Conservation (phyloP, 2,113 vertebrate species). For the Colinus virginianus region DNA sequence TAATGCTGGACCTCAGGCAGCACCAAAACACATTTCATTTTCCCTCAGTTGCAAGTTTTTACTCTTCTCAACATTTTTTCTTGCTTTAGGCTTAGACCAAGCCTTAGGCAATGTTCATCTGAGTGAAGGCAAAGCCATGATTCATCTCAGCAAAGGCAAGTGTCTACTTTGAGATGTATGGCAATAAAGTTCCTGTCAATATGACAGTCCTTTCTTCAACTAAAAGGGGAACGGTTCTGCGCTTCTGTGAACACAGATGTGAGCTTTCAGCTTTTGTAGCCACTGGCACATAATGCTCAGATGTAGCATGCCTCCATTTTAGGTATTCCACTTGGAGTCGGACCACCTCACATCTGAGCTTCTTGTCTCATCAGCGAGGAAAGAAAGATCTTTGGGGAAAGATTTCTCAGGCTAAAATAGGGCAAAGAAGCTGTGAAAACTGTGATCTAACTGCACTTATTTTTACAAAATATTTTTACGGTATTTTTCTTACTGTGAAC, state of each 20-base stretch:
- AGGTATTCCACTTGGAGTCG: not conserved
- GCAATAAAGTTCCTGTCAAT: not conserved
- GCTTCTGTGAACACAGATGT: not conserved
- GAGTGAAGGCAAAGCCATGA: not conserved
- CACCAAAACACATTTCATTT: not conserved
- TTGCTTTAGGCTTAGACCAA: constrained; percentile 3
- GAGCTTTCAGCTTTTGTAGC: not conserved
- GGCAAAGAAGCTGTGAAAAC: constrained; percentile 41
- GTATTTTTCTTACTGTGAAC: not conserved
- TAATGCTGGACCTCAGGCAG: not conserved
- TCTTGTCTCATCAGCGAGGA: not conserved
- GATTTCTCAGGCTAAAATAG: constrained; percentile 37
- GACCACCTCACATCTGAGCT: not conserved
- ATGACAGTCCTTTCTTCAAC: not conserved
- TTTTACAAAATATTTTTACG: not conserved
- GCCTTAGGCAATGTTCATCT: not conserved
- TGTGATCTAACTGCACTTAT: not conserved
- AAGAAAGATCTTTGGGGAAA: not conserved
- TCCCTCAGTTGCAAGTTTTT: not conserved
- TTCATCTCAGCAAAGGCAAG: constrained; percentile 1
- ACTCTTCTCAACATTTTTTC: not conserved
- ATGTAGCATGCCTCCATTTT: rapidly evolving
- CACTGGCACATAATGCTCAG: not conserved
- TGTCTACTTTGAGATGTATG: not conserved
- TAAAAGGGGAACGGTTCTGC: not conserved